These are phyloP conservation scores for Odobenus rosmarus DNA, from an alignment of 2,113 vertebrate genomes.

Conservation along the genomic window DNA sequence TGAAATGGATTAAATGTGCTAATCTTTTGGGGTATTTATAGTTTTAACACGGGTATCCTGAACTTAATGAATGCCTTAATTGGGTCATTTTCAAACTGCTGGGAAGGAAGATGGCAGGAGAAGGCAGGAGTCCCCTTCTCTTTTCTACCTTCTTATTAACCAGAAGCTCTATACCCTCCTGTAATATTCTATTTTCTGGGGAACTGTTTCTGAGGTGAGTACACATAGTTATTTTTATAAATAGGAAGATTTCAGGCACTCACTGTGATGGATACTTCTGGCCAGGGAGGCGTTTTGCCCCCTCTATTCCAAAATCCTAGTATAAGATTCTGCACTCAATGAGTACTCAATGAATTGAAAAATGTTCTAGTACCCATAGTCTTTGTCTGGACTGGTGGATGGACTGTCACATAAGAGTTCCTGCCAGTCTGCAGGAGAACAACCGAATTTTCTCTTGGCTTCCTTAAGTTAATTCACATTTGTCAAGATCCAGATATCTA, in stretches of 20 bases:
- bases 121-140: background rate
- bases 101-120: background rate
- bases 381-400: background rate
- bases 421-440: background rate
- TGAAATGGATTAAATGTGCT: conserved; percentile 34
- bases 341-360: background rate
- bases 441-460: background rate
- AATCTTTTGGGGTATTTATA: conserved; percentile 47
- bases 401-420: background rate
- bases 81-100: conserved; percentile 20
- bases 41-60: conserved; percentile 15
- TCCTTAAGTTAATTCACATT: background rate
- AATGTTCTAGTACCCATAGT: background rate
- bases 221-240: background rate
- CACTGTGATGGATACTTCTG: background rate
- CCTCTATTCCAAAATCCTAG: background rate
- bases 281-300: background rate
- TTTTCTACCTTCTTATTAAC: background rate
- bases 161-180: background rate
- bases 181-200: background rate
- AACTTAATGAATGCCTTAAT: background rate
- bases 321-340: background rate
- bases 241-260: background rate
- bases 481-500: background rate
- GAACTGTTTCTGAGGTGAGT: background rate